Base-by-base conservation (phyloP, 2,888 invertebrate species). In the Bedellia somnulentella region DNA sequence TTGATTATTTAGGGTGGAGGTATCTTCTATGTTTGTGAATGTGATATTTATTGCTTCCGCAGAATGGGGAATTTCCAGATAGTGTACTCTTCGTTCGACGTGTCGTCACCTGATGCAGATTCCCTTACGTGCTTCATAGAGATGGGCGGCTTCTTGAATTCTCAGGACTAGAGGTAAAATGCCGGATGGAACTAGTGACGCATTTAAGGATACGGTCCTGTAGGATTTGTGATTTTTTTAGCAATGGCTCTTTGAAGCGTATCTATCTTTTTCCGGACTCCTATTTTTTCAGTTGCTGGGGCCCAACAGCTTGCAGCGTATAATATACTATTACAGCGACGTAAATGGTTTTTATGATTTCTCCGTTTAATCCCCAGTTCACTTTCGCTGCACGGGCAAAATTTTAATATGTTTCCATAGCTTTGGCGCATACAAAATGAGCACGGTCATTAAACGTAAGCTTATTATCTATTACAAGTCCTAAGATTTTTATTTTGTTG, bases 401-500 rank as follows among this genome's bases (percentile, higher is more conserved):
- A 14, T 29, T 21, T 14, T 22, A 13, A 8, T 29, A 29, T 9
- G 23, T 29, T 4, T 23, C 22, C 3, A 15, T 12, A 22, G 29
- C 21, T 10, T 22, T 29, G 13, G n/a, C 23, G 14, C 29, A 29
- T 3, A 15, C 13, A 9, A 14, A 9, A 3, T 21, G n/a, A 8
- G 25, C 25, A 12, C 25, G 30, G 4, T 16, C 25, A 10, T 30
- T 30, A 25, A 30, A 30, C 4, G 30, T 30, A 4, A 30, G 25
- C 13, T 25, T 30, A n/a, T n/a, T n/a, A 12, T 11, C 3, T 12
- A 18, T 18, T 6, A 9, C 5, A 5, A 9, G 18, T n/a, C n/a
- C n/a, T n/a, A n/a, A n/a, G n/a, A n/a, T n/a, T n/a, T n/a, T n/a
- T n/a, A 18, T 18, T 9, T 18, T 9, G 9, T 18, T 9, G 9